phyloP scores from a whole-genome alignment of 2,113 vertebrate species.

The Poicephalus gulielmi region DNA sequence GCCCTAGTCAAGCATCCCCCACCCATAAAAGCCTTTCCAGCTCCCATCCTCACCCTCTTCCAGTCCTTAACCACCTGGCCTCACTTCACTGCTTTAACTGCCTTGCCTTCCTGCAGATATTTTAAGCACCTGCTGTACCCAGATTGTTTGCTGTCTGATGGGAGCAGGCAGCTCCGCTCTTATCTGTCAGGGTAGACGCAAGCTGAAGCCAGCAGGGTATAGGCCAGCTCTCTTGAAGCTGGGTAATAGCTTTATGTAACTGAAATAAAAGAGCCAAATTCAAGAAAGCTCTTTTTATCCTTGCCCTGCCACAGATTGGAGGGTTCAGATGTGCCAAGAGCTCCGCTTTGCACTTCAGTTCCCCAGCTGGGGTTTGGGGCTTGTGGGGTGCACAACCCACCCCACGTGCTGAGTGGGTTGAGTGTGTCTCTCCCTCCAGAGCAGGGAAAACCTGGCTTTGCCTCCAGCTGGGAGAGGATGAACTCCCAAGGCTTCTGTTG shows the following conservation, averaged over 20 bases:
- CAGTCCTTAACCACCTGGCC: not conserved
- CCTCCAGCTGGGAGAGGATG: not conserved
- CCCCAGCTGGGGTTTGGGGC: not conserved
- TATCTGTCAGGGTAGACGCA: not conserved
- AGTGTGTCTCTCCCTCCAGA: not conserved
- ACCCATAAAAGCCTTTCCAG: not conserved
- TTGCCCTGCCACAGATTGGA: not conserved
- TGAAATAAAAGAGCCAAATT: not conserved
- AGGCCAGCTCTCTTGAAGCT: not conserved
- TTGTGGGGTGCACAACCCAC: not conserved
- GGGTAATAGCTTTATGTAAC: not conserved
- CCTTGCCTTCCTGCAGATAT: not conserved
- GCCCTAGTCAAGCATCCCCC: not conserved
- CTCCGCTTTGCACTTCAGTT: not conserved
- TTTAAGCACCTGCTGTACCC: not conserved
- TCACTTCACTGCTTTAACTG: not conserved
- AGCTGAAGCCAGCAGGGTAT: not conserved
- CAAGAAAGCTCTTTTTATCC: not conserved
- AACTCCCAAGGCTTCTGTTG: not conserved
- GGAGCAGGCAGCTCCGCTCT: not conserved
- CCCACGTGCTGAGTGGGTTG: fast-evolving
- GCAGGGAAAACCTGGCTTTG: fast-evolving
- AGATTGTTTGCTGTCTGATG: not conserved
- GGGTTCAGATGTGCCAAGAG: not conserved
- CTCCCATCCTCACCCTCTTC: not conserved